These are phyloP conservation scores for Aquatica leii DNA, from an alignment of 2,888 invertebrate species.

Conservation along the genomic window DNA sequence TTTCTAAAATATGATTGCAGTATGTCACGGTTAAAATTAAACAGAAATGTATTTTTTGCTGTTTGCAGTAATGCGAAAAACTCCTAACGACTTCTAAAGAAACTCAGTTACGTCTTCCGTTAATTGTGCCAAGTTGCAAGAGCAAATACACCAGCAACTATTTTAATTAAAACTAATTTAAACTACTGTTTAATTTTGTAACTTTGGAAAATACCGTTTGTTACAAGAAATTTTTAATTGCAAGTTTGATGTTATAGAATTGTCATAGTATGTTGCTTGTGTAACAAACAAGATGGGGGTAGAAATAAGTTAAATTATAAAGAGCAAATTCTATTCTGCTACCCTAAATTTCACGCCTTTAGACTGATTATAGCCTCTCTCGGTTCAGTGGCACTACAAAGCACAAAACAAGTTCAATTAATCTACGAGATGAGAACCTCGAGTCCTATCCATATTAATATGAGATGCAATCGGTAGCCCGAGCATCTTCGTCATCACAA, in stretches of 20 bases:
- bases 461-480: conserved; percentile 23
- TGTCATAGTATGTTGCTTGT: background rate
- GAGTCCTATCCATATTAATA: conserved; percentile 31
- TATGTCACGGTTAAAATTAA: conserved; percentile 4
- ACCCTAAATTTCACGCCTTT: conserved; percentile 28
- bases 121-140: too few species aligned
- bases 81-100: background rate
- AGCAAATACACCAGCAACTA: too few species aligned
- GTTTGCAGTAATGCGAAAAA: background rate
- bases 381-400: conserved; percentile 31
- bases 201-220: too few species aligned
- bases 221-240: too few species aligned
- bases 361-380: conserved; percentile 27
- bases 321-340: conserved; percentile 17
- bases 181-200: too few species aligned
- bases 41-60: background rate
- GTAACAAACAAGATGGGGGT: background rate
- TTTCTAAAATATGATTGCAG: background rate
- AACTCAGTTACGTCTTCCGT: too few species aligned
- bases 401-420: conserved; percentile 34
- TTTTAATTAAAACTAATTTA: too few species aligned
- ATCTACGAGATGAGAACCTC: conserved; percentile 32
- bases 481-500: conserved; percentile 18
- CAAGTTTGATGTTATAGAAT: too few species aligned
- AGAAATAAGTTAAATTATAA: conserved; percentile 26